Percentiles rank a stretch among this genome's conserved stretches.
These are phyloP conservation scores for Limnodromus scolopaceus DNA, from an alignment of 2,797 vertebrate species.

Conservation along the genomic window DNA sequence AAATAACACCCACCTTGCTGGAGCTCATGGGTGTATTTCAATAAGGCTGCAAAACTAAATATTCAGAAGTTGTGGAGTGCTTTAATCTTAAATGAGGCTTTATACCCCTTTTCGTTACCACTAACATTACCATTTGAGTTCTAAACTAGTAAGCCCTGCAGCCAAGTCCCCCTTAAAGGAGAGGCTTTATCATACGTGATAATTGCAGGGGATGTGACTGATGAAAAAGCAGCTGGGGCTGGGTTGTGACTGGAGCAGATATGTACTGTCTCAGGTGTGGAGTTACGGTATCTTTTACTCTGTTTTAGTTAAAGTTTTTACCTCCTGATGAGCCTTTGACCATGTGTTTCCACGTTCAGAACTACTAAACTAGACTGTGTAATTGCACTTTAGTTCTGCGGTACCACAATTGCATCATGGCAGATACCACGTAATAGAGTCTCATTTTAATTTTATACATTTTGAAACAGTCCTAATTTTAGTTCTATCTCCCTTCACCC, in stretches of 20 bases:
- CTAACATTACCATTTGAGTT: not conserved
- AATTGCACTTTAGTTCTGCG: not conserved
- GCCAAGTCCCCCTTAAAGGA: not conserved
- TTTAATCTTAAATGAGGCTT: not conserved
- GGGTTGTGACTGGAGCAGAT: not conserved
- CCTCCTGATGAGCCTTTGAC: not conserved
- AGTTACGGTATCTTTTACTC: not conserved
- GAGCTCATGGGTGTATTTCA: not conserved
- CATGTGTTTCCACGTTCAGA: not conserved
- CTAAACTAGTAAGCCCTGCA: not conserved
- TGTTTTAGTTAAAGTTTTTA: not conserved
- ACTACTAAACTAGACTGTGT: not conserved
- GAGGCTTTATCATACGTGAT: not conserved
- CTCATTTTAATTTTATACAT: not conserved
- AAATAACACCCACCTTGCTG: not conserved
- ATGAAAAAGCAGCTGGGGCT: not conserved
- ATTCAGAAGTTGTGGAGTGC: not conserved
- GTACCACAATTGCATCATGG: fast-evolving
- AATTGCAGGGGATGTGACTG: not conserved
- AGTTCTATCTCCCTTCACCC: not conserved
- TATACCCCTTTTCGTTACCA: not conserved
- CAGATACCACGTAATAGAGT: not conserved
- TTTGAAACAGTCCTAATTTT: not conserved
- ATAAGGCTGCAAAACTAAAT: not conserved
- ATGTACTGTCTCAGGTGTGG: not conserved